Evolutionary conservation across 1,140 invertebrate genomes (phyloP).

Genomic region (Globodera rostochiensis): DNA sequence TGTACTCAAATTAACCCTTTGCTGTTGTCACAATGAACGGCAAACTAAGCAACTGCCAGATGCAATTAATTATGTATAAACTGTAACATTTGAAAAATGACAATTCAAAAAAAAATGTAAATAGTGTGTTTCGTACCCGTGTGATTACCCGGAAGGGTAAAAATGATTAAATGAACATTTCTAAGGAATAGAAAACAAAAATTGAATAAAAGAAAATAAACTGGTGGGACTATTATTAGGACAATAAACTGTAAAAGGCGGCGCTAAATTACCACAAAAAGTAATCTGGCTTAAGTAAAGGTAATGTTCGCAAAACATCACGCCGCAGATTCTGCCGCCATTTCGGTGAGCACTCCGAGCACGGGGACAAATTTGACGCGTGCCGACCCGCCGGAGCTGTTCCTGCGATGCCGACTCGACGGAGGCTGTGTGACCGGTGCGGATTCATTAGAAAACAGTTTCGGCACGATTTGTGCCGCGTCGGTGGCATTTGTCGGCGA

Average conservation of each 20-base stretch:
- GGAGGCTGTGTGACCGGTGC: neutral
- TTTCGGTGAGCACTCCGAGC: slow-evolving; percentile 59
- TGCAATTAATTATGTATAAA: neutral
- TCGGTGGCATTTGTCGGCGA: slow-evolving; percentile 39
- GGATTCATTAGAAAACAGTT: slow-evolving; percentile 15
- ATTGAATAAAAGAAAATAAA: neutral
- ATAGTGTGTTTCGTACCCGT: neutral
- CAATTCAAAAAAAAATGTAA: neutral
- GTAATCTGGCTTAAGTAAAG: too few species aligned
- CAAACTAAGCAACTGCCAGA: too few species aligned
- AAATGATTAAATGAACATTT: neutral
- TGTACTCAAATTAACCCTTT: too few species aligned
- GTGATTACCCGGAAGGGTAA: neutral
- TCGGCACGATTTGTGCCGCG: slow-evolving; percentile 13
- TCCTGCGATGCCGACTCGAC: slow-evolving; percentile 11
- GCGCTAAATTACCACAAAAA: too few species aligned
- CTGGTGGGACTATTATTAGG: neutral
- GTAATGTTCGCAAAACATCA: neutral
- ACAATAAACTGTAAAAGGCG: neutral
- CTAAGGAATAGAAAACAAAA: neutral
- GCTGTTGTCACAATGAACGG: too few species aligned
- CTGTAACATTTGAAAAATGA: neutral
- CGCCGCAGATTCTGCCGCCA: slow-evolving; percentile 36
- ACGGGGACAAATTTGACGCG: slow-evolving; percentile 59
- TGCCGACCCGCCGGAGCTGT: slow-evolving; percentile 21